These are phyloP conservation scores for Ceratina australensis DNA, from an alignment of 1,140 invertebrate genomes.

Conservation along the genomic window DNA sequence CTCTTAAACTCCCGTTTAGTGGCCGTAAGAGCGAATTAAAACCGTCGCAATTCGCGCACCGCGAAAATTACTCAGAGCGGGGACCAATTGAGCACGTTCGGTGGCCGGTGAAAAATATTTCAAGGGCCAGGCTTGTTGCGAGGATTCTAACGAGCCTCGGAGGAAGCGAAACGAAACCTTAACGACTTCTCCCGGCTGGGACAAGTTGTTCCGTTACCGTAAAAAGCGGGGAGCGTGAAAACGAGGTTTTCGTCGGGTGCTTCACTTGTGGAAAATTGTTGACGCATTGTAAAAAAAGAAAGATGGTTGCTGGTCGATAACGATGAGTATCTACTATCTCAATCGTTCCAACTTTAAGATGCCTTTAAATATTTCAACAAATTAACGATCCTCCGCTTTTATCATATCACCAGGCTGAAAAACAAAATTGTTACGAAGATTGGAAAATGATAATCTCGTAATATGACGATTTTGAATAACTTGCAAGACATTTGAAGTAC, in stretches of 20 bases:
- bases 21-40: not conserved
- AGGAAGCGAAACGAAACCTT: conserved; percentile 22
- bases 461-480: no score
- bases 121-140: conserved; percentile 37
- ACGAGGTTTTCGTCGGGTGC: not conserved
- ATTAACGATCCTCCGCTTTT: no score
- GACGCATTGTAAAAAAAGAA: not conserved
- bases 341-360: no score
- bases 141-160: conserved; percentile 33
- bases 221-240: conserved; percentile 10
- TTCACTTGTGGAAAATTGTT: conserved; percentile 45
- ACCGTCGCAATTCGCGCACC: not conserved
- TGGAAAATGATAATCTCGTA: no score
- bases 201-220: not conserved
- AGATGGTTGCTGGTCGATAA: not conserved
- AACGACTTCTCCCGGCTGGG: conserved; percentile 27
- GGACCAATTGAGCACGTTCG: conserved; percentile 6
- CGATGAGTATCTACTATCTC: no score
- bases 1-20: not conserved
- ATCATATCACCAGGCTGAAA: no score
- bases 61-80: not conserved
- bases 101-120: conserved; percentile 32
- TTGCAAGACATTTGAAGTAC: no score
- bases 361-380: no score
- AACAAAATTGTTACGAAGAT: no score